These are phyloP conservation scores for Lepus oiostolus DNA, from an alignment of 2,797 vertebrate genomes.

Conservation along the genomic window DNA sequence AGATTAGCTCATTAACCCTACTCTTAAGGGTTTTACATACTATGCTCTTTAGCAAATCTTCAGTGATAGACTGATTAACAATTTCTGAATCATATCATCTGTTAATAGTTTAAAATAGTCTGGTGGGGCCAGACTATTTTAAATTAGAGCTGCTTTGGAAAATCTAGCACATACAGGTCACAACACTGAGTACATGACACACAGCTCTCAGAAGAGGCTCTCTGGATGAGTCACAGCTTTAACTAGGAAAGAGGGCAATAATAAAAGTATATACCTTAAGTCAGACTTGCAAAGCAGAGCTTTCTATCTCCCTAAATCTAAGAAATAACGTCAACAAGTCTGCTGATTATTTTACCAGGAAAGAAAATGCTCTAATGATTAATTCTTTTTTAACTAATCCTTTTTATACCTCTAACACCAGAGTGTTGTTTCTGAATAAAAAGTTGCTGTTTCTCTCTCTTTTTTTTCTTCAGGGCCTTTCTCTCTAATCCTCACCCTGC, in stretches of 20 bases:
- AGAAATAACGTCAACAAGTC: conserved; percentile 71
- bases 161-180: conserved; percentile 24
- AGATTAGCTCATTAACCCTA: neutral
- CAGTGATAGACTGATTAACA: conserved; percentile 40
- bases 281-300: neutral
- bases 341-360: conserved; percentile 76
- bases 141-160: conserved; percentile 45
- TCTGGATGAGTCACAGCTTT: conserved; percentile 46
- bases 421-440: conserved; percentile 79
- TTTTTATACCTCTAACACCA: conserved; percentile 80
- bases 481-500: conserved; percentile 82
- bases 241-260: conserved; percentile 29
- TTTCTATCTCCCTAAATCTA: conserved; percentile 66
- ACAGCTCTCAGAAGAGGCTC: conserved; percentile 6
- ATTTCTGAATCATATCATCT: conserved; percentile 60
- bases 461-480: conserved; percentile 46
- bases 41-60: conserved; percentile 28
- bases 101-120: neutral
- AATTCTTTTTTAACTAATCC: conserved; percentile 79
- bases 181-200: neutral
- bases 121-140: neutral
- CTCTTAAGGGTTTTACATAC: conserved; percentile 13
- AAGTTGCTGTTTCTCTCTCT: conserved; percentile 67
- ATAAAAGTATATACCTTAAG: conserved; percentile 55
- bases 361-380: conserved; percentile 77